Evolutionary conservation across 2,888 invertebrate species (phyloP).

Genomic region (Mimas tiliae): DNA sequence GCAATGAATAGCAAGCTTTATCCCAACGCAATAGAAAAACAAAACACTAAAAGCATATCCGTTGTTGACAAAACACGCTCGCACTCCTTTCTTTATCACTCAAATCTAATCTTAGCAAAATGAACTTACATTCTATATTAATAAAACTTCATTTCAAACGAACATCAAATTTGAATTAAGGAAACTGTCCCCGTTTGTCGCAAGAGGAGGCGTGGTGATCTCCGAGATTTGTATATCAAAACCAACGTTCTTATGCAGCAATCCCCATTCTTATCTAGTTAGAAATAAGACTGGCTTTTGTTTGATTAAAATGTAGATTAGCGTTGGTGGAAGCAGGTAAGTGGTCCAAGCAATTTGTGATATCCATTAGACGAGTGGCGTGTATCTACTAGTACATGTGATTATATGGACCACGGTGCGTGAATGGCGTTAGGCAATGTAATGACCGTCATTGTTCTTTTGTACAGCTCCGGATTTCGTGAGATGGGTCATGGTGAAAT

Average conservation of each 20-base stretch:
- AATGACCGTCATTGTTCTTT: conserved; percentile 77
- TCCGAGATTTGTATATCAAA: conserved; percentile 44
- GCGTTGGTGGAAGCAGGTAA: conserved; percentile 28
- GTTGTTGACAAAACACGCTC: conserved; percentile 15
- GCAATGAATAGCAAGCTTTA: conserved; percentile 10
- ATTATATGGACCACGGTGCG: conserved; percentile 40
- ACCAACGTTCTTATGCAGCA: background rate
- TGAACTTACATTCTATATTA: background rate
- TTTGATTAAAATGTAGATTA: background rate
- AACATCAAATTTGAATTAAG: conserved; percentile 36
- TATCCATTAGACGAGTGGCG: conserved; percentile 61
- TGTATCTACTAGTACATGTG: conserved; percentile 44
- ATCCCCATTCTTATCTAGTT: background rate
- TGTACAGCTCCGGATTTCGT: conserved; percentile 59
- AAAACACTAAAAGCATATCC: conserved; percentile 20
- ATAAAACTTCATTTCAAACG: conserved; percentile 12
- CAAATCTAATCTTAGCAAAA: background rate
- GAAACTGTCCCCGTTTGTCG: conserved; percentile 79
- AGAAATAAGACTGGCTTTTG: background rate
- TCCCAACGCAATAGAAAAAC: conserved; percentile 3
- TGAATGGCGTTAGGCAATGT: conserved; percentile 64
- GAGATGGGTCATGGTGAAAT: conserved; percentile 70
- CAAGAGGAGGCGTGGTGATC: conserved; percentile 76
- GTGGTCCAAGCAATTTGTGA: conserved; percentile 67
- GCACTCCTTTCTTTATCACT: conserved; percentile 10